A percentile compares a stretch with the other conserved stretches of the same genome.
These are phyloP conservation scores for Alethe castanea DNA, from an alignment of 2,113 vertebrate species.

Conservation along the genomic window DNA sequence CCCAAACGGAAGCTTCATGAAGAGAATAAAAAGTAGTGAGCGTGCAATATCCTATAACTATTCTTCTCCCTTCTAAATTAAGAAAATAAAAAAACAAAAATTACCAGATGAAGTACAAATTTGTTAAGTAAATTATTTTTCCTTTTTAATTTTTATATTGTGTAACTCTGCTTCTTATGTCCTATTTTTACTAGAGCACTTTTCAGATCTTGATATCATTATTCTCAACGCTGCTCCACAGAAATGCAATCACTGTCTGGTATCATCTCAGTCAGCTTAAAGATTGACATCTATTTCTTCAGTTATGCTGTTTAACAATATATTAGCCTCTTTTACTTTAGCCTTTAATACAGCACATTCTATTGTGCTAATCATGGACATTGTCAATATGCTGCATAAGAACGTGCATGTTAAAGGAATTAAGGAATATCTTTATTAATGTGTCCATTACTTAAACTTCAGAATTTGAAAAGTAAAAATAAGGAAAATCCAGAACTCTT, in stretches of 20 bases:
- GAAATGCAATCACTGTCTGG: background rate
- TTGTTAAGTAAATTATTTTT: background rate
- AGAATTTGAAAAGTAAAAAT: background rate
- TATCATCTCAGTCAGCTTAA: background rate
- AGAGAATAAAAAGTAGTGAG: background rate
- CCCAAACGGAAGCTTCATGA: background rate
- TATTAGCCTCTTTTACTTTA: background rate
- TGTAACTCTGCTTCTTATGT: background rate
- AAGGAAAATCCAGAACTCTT: background rate
- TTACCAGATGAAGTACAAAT: background rate
- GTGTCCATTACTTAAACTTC: background rate
- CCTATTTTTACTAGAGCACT: background rate
- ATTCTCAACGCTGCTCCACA: background rate
- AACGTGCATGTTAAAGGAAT: background rate
- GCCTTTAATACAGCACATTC: background rate
- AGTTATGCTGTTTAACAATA: background rate
- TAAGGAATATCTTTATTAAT: background rate
- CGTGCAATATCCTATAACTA: rapidly evolving
- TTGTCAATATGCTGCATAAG: background rate
- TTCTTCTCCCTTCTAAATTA: background rate
- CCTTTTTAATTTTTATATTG: background rate
- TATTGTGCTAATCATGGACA: background rate
- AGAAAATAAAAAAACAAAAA: background rate
- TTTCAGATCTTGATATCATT: background rate
- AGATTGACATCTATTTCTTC: background rate